Percentiles rank a stretch among this genome's conserved stretches.
Evolutionary conservation across 2,888 invertebrate genomes (phyloP).

Genomic region (Anthophora plumipes): DNA sequence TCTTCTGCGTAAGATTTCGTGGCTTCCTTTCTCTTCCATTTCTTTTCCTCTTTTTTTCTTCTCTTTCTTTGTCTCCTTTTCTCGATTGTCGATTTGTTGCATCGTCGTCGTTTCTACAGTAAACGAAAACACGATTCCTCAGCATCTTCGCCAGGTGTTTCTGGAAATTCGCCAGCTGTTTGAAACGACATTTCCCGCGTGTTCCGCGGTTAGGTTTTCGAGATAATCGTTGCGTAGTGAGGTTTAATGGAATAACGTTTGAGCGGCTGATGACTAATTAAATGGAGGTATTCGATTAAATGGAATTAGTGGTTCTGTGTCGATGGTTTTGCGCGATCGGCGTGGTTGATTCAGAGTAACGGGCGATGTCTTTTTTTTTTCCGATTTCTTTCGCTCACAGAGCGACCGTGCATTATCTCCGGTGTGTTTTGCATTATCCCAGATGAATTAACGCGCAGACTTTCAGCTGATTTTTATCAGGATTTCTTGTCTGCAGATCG

Average conservation of each 20-base stretch:
- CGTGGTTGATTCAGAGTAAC: constrained; percentile 19
- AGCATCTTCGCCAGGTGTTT: constrained; percentile 74
- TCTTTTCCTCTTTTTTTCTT: constrained; percentile 18
- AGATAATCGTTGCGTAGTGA: no score
- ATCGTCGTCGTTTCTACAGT: constrained; percentile 37
- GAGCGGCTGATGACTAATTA: no score
- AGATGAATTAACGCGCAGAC: neutral
- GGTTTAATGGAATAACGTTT: no score
- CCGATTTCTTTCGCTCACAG: no score
- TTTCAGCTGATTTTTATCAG: neutral
- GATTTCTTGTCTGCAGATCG: neutral
- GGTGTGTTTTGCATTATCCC: constrained; percentile 3
- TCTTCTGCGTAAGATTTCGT: constrained; percentile 44
- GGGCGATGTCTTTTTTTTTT: constrained; percentile 21
- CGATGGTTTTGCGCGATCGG: neutral
- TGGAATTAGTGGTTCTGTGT: no score
- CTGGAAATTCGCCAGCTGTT: constrained; percentile 76
- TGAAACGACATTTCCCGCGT: no score
- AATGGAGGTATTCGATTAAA: no score
- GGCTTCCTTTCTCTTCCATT: constrained; percentile 34
- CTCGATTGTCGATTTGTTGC: constrained; percentile 32
- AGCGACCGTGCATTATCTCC: constrained; percentile 11
- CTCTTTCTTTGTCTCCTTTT: constrained; percentile 25
- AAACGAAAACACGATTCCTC: constrained; percentile 61
- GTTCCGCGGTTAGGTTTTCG: no score